Conservation (phyloP, 2,888 invertebrate genomes). For the Metallyticus violacea region DNA sequence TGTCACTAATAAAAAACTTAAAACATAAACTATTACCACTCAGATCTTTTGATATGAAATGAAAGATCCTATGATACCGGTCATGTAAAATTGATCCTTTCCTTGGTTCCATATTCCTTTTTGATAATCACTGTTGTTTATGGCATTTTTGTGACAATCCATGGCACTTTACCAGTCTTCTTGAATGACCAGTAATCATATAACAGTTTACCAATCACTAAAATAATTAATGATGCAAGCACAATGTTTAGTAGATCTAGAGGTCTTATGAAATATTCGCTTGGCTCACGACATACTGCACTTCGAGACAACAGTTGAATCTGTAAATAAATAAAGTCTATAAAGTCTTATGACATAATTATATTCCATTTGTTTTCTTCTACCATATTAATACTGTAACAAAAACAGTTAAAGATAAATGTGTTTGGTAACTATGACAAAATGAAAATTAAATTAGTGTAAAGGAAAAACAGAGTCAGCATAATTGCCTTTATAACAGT, state of each 20-base stretch:
- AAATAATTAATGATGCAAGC: constrained; percentile 63
- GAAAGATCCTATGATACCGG: too few species aligned
- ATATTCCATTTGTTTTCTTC: too few species aligned
- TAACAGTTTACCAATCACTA: constrained; percentile 69
- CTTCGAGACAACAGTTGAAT: constrained; percentile 66
- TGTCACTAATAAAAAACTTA: background rate
- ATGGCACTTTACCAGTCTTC: constrained; percentile 74
- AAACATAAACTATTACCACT: background rate
- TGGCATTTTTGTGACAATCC: constrained; percentile 79
- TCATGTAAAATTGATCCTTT: background rate
- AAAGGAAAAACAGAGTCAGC: too few species aligned
- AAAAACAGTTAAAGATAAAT: too few species aligned
- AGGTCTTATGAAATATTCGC: constrained; percentile 58
- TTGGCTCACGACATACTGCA: constrained; percentile 61
- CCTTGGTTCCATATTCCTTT: background rate
- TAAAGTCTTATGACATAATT: too few species aligned
- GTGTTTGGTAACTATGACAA: too few species aligned
- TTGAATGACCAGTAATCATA: constrained; percentile 83
- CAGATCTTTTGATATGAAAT: background rate
- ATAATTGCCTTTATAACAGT: too few species aligned
- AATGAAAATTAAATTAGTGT: too few species aligned
- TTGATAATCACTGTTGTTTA: constrained; percentile 43
- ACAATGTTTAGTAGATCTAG: constrained; percentile 72
- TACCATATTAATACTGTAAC: too few species aligned
- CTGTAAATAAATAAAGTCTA: constrained; percentile 49